Evolutionary conservation across 2,797 vertebrate genomes (phyloP).

Genomic region (Microhierax caerulescens): DNA sequence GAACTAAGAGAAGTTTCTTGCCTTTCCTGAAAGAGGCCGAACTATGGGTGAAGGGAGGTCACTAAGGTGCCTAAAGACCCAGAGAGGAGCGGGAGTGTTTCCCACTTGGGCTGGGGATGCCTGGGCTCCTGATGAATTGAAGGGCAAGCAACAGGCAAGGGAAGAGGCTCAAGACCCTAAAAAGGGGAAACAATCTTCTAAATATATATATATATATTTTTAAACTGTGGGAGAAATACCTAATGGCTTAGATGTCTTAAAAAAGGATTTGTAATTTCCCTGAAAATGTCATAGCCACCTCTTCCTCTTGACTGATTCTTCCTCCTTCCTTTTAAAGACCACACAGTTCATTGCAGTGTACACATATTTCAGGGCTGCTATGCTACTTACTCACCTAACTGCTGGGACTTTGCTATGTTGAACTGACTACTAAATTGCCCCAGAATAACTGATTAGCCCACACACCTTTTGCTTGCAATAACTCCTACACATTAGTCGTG

Average conservation of each 20-base stretch:
- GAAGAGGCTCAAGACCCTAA: background rate
- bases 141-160: background rate
- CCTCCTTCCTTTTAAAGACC: background rate
- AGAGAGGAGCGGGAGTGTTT: background rate
- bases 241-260: background rate
- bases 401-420: background rate
- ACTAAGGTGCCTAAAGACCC: background rate
- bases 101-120: no score
- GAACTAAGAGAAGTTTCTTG: background rate
- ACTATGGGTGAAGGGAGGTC: background rate
- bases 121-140: background rate
- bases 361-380: accelerated
- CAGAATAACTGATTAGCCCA: background rate
- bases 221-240: background rate
- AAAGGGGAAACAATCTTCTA: background rate
- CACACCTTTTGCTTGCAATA: background rate
- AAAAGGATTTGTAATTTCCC: background rate
- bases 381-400: background rate
- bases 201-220: background rate
- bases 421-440: background rate
- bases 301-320: background rate
- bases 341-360: background rate
- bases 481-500: background rate
- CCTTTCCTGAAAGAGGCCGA: background rate
- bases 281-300: background rate